Conservation (phyloP, 2,113 vertebrate species). For the Hystrix cristata region DNA sequence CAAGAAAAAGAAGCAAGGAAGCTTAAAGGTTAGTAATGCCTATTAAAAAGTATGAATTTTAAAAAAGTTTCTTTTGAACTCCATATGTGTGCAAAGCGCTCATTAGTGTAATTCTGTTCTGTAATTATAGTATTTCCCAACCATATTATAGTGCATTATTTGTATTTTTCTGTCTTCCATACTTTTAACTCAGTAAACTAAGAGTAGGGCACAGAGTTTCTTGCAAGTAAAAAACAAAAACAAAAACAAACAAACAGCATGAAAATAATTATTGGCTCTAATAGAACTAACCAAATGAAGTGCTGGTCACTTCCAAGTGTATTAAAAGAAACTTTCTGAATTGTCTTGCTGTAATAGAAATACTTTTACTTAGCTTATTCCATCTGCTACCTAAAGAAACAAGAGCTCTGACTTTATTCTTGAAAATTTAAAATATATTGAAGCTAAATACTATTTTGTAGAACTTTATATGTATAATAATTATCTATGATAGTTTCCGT, state of each 20-base stretch:
- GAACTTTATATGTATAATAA: background rate
- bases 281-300: background rate
- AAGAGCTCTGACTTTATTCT: background rate
- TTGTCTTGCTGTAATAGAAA: background rate
- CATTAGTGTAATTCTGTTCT: background rate
- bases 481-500: background rate
- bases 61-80: background rate
- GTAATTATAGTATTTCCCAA: background rate
- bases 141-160: background rate
- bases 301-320: background rate
- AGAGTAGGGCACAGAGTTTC: background rate
- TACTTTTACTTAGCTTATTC: background rate
- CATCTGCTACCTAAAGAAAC: background rate
- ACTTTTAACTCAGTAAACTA: background rate
- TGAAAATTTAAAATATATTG: slow-evolving; percentile 1
- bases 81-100: background rate
- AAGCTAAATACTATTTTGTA: background rate
- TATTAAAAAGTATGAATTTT: background rate
- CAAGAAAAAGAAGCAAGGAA: background rate
- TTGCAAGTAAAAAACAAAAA: background rate
- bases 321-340: background rate
- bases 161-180: background rate
- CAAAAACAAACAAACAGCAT: background rate
- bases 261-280: background rate
- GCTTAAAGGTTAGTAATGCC: background rate